Evolutionary conservation across 2,797 vertebrate genomes (phyloP), one percentile per base, ranked within the genome.

Genomic region (Cossypha niveicapilla): DNA sequence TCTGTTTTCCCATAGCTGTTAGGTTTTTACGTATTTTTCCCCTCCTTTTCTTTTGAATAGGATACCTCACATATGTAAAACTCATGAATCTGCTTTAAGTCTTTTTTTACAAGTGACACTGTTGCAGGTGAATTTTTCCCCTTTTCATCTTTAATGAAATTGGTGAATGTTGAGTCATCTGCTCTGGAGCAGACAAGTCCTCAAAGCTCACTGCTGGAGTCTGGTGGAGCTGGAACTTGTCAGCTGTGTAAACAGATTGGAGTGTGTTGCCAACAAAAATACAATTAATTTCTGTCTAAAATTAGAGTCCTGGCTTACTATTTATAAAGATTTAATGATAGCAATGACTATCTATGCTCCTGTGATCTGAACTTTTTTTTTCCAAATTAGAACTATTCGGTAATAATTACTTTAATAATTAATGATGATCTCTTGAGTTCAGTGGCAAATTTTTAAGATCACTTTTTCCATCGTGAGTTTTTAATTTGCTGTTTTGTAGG

Each of bases 191-290:
- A 95, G 84, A 87, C 68, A 96, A 85, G 83, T 95, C 94, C 96
- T 97, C 96, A 97, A 95, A 97, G 97, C 97, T 97, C 96, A 44
- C 86, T 67, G 94, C 96, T 96, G 28, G 44, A 97, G 94, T 95
- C 96, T 96, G 93, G 93, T 97, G 95, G 95, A 97, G 97, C 97
- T 98, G 97, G 96, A 97, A 89, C 96, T 97, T 93, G 90, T 97
- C 98, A 98, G 97, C 97, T 98, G 97, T 97, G 97, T 97, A 98
- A 98, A 98, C 98, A 98, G 92, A 97, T 96, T 88, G 93, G 96
- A 97, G 95, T 96, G 95, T 97, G 97, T 98, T 98, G 98, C 97
- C 97, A 98, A 96, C 97, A 95, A 97, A 98, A 98, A 97, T 97
- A 98, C 97, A 97, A 98, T 98, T 98, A 97, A 98, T 98, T 97